A percentile compares a stretch with the other conserved stretches of the same genome.
These are phyloP conservation scores for Phrynosoma blainvillii DNA, from an alignment of 2,113 vertebrate genomes.

Conservation along the genomic window DNA sequence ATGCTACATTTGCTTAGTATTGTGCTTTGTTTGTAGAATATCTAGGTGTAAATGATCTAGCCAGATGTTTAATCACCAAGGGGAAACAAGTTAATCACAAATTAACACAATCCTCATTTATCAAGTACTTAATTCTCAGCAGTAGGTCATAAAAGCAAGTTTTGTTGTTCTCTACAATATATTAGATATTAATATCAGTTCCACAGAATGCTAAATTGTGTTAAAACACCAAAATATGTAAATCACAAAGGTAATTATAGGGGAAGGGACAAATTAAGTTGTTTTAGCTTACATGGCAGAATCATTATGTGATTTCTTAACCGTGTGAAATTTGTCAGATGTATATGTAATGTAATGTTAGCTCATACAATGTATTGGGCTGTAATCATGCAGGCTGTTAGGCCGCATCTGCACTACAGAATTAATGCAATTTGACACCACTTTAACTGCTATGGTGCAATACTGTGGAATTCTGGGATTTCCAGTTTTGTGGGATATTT, in stretches of 20 bases:
- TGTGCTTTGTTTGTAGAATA: conserved; percentile 62
- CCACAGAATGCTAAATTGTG: conserved; percentile 33
- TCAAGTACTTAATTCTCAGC: conserved; percentile 73
- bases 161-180: conserved; percentile 42
- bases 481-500: too few relatives aligned
- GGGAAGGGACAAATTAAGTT: conserved; percentile 8
- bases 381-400: background rate
- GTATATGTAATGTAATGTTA: background rate
- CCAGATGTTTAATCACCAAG: conserved; percentile 72
- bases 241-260: conserved; percentile 12
- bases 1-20: conserved; percentile 55
- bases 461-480: too few relatives aligned
- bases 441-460: too few relatives aligned
- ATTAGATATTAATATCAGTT: conserved; percentile 48
- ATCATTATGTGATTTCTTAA: conserved; percentile 9
- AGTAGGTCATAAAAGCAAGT: conserved; percentile 43
- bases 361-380: background rate
- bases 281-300: background rate
- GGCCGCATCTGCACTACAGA: too few relatives aligned
- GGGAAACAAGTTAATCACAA: conserved; percentile 68
- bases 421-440: too few relatives aligned
- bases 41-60: conserved; percentile 72
- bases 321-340: background rate
- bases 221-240: conserved; percentile 26
- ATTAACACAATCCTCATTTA: conserved; percentile 68